Percentiles rank a stretch among this genome's conserved stretches.
Conservation (phyloP, 2,113 vertebrate genomes). For the Strix aluco region DNA sequence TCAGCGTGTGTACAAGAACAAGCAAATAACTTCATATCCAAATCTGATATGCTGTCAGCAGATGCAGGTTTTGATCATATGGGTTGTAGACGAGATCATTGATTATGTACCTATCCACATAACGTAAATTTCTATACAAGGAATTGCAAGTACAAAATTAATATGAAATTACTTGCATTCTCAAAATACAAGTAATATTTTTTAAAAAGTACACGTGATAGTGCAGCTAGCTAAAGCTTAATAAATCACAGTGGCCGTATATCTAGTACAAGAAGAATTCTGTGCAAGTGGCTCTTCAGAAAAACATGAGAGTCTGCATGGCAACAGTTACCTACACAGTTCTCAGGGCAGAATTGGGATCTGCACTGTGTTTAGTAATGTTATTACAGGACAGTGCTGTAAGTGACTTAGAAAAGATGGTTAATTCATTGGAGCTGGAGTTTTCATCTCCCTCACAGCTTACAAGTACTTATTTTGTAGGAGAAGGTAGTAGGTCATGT, state of each 20-base stretch:
- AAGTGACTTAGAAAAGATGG: not conserved
- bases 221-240: not conserved
- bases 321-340: not conserved
- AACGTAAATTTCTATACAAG: not conserved
- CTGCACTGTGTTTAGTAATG: not conserved
- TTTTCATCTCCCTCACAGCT: not conserved
- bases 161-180: not conserved
- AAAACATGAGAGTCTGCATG: not conserved
- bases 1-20: not conserved
- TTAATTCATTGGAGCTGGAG: fast-evolving
- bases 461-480: not conserved
- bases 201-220: not conserved
- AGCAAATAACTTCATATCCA: not conserved
- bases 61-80: not conserved
- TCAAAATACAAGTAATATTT: not conserved
- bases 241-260: fast-evolving
- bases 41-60: not conserved
- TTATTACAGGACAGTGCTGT: not conserved
- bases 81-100: not conserved
- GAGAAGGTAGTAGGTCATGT: not conserved
- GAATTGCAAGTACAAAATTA: not conserved
- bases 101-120: not conserved
- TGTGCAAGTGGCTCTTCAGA: not conserved
- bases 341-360: not conserved
- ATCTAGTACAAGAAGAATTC: not conserved